These are phyloP conservation scores for Drosophila santomea DNA, from an alignment of 1,140 invertebrate species.

Conservation along the genomic window DNA sequence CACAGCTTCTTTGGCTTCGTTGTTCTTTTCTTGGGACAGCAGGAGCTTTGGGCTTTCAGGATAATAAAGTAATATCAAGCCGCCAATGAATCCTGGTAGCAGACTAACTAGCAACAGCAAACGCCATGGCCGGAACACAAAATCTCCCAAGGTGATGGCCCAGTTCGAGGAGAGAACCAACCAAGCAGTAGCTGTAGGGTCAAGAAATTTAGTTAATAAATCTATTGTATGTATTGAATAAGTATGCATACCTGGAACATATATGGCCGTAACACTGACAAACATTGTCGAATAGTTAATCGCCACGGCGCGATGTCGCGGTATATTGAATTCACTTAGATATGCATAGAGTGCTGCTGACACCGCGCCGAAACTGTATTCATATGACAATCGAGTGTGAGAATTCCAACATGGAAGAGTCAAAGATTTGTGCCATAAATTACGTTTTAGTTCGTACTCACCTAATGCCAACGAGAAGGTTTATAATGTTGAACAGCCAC, in stretches of 20 bases:
- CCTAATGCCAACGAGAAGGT: constrained; percentile 87
- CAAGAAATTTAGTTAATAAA: background rate
- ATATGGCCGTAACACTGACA: constrained; percentile 73
- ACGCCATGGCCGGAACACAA: constrained; percentile 87
- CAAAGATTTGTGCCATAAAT: background rate
- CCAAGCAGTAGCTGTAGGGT: constrained; percentile 59
- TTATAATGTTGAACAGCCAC: constrained; percentile 85
- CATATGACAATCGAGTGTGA: background rate
- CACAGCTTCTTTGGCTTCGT: constrained; percentile 85
- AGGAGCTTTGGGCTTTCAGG: constrained; percentile 89
- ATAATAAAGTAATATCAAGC: constrained; percentile 86
- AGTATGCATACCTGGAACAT: constrained; percentile 67
- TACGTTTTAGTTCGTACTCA: constrained; percentile 66
- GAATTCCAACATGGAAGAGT: background rate
- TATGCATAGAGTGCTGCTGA: constrained; percentile 86
- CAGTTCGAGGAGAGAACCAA: constrained; percentile 63
- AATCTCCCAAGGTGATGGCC: constrained; percentile 53
- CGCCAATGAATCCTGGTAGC: constrained; percentile 87
- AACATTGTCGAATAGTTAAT: constrained; percentile 83
- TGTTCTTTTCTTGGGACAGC: constrained; percentile 85
- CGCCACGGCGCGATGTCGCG: constrained; percentile 81
- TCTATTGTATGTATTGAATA: background rate
- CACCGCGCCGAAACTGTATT: constrained; percentile 85
- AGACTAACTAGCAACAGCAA: constrained; percentile 87
- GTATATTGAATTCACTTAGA: constrained; percentile 86